Percentiles rank a stretch among this genome's conserved stretches.
Conservation (phyloP, 2,888 invertebrate species). For the Tetragonula carbonaria region DNA sequence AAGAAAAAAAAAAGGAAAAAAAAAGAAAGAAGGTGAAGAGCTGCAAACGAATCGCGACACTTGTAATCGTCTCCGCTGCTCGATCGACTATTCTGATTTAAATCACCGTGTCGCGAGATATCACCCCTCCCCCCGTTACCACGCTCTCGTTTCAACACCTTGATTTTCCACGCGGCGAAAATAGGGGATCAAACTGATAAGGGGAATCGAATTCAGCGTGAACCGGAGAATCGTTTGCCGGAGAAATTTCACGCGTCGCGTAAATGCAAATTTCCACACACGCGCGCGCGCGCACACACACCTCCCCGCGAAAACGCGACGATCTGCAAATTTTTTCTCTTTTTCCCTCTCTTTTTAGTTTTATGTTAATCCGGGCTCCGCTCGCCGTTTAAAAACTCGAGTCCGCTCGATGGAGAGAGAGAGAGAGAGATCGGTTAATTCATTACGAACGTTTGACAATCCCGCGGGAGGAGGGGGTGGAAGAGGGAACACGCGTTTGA, state of each 20-base stretch:
- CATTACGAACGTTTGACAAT: not conserved
- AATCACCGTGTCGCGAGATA: conserved; percentile 42
- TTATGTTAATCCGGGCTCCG: not conserved
- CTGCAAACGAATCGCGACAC: conserved; percentile 76
- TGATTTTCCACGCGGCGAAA: conserved; percentile 51
- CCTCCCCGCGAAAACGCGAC: not conserved
- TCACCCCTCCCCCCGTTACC: not conserved
- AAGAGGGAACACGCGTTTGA: not conserved
- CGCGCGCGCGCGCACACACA: too few relatives aligned
- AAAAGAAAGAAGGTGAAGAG: conserved; percentile 44
- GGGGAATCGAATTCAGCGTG: conserved; percentile 37
- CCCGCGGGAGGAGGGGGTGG: not conserved
- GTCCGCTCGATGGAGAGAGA: not conserved
- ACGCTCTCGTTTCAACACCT: conserved; percentile 32
- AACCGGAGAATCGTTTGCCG: conserved; percentile 4
- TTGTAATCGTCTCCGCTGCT: conserved; percentile 70
- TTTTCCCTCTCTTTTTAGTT: not conserved
- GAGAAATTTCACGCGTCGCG: conserved; percentile 27
- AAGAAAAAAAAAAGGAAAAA: too few relatives aligned
- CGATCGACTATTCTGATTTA: conserved; percentile 50
- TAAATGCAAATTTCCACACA: conserved; percentile 13
- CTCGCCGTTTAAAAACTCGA: not conserved
- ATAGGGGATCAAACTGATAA: conserved; percentile 46
- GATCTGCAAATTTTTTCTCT: conserved; percentile 3
- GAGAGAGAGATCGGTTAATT: not conserved